A percentile compares a stretch with the other conserved stretches of the same genome.
These are phyloP conservation scores for Microchrysa polita DNA, from an alignment of 2,888 invertebrate species.

Conservation along the genomic window DNA sequence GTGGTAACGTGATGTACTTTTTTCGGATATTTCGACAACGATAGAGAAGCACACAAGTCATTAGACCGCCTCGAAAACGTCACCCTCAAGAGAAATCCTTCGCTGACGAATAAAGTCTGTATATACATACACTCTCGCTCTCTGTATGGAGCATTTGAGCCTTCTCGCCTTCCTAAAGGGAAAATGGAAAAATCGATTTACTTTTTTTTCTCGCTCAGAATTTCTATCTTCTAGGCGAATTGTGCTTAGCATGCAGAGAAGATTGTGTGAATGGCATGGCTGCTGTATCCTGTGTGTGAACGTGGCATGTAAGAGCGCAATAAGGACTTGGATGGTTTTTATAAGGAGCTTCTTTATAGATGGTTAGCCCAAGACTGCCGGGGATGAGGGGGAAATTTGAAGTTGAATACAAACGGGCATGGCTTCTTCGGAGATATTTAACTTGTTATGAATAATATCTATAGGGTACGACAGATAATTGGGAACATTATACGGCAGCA, in stretches of 20 bases:
- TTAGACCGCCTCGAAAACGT: background rate
- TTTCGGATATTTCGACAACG: constrained; percentile 15
- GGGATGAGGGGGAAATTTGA: background rate
- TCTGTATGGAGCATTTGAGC: background rate
- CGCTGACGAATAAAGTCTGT: background rate
- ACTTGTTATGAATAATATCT: background rate
- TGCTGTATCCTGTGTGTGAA: no score
- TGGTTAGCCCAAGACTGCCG: background rate
- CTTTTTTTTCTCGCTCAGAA: background rate
- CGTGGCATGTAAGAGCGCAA: background rate
- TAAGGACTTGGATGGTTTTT: background rate
- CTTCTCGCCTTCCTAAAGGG: no score
- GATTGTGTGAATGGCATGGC: background rate
- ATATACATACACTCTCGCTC: background rate
- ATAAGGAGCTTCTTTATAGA: background rate
- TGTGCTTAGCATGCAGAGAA: background rate
- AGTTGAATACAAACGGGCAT: background rate
- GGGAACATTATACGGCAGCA: background rate
- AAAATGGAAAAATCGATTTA: constrained; percentile 16
- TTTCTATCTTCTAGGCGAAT: background rate
- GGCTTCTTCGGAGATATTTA: background rate
- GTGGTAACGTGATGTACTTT: constrained; percentile 20
- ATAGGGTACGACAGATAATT: background rate
- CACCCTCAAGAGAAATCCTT: no score
- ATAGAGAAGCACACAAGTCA: constrained; percentile 21